Conservation (phyloP, 2,113 vertebrate genomes). For the Dryoscopus gambensis region DNA sequence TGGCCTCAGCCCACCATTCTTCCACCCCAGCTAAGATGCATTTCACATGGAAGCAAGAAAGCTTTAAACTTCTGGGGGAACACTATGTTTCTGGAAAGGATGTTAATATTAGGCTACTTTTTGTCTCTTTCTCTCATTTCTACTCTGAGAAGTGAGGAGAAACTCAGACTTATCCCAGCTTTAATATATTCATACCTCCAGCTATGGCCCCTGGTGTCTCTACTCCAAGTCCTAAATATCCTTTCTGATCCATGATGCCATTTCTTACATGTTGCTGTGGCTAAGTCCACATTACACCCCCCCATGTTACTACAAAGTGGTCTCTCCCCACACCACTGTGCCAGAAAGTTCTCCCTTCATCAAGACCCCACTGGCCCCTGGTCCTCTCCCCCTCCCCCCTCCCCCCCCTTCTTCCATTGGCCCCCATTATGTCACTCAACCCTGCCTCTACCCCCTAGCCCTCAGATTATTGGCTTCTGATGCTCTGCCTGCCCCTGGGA, state of each 20-base stretch:
- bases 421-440: too few species aligned
- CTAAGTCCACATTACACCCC: too few species aligned
- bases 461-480: too few species aligned
- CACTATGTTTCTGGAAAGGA: not conserved
- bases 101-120: not conserved
- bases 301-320: too few species aligned
- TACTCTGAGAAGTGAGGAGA: not conserved
- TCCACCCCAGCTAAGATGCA: not conserved
- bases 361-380: too few species aligned
- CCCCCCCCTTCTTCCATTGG: too few species aligned
- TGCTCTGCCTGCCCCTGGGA: too few species aligned
- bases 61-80: not conserved
- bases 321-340: too few species aligned
- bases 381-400: too few species aligned
- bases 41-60: not conserved
- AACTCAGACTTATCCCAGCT: not conserved
- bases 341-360: too few species aligned
- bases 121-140: not conserved
- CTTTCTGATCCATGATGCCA: not conserved
- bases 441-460: too few species aligned
- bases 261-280: not conserved
- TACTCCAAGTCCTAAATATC: not conserved
- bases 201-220: not conserved
- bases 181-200: not conserved
- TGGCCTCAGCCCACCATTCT: not conserved